A percentile compares a stretch with the other conserved stretches of the same genome.
Evolutionary conservation across 2,113 vertebrate genomes (phyloP).

Genomic region (Tricholaema leucomelas): DNA sequence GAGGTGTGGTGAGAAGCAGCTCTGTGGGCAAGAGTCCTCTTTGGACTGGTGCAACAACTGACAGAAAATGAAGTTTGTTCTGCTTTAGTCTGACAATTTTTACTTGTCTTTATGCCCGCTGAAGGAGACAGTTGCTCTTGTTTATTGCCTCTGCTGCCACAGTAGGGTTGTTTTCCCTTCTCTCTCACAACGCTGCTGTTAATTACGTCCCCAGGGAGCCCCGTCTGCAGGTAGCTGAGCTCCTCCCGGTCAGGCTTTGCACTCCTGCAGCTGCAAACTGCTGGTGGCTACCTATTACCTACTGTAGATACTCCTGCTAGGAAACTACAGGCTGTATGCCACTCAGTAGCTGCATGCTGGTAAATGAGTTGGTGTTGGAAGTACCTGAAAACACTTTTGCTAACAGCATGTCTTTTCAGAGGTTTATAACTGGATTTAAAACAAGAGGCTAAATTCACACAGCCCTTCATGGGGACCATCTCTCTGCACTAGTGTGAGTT

Average conservation of each 20-base stretch:
- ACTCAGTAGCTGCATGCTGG: not conserved
- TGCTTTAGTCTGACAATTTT: not conserved
- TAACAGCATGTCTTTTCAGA: not conserved
- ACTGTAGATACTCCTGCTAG: not conserved
- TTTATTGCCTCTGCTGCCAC: not conserved
- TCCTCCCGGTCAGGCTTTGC: rapidly evolving
- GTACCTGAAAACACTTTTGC: not conserved
- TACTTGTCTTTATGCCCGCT: not conserved
- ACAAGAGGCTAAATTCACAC: not conserved
- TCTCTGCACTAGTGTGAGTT: not conserved
- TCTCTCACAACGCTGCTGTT: not conserved
- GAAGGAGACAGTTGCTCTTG: not conserved
- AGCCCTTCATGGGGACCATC: not conserved
- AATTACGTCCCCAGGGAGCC: not conserved
- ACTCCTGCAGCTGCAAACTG: not conserved
- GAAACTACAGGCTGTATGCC: not conserved
- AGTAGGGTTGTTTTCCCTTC: not conserved
- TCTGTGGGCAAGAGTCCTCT: not conserved
- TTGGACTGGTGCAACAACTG: not conserved
- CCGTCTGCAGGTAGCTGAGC: not conserved
- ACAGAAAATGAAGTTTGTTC: not conserved
- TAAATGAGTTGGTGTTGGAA: not conserved
- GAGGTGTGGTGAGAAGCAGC: not conserved
- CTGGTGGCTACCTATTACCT: not conserved
- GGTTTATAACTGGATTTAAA: not conserved